Evolutionary conservation across 1,140 invertebrate species (phyloP).

Genomic region (Oreohelix idahoensis): DNA sequence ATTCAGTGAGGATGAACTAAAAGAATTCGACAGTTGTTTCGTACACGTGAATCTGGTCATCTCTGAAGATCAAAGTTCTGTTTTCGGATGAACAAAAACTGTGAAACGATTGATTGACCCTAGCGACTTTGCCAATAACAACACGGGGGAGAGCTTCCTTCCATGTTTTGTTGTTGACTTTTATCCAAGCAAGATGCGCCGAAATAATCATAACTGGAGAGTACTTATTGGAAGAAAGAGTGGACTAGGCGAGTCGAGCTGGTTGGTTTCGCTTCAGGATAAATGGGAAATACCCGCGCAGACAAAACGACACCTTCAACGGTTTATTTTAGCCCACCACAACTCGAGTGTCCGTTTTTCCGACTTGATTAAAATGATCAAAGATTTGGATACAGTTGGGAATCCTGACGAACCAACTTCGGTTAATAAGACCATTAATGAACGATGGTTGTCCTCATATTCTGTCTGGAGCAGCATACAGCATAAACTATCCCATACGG

Average conservation of each 20-base stretch:
- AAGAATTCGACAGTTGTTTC: background rate
- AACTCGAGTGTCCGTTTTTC: background rate
- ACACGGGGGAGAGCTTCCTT: background rate
- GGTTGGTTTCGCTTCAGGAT: background rate
- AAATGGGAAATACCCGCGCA: background rate
- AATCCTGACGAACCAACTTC: no score
- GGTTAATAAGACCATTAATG: background rate
- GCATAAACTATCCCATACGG: background rate
- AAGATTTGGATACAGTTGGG: background rate
- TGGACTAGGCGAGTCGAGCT: background rate
- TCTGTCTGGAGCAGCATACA: background rate
- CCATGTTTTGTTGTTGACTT: background rate
- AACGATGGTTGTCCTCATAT: background rate
- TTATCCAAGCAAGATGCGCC: background rate
- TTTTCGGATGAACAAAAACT: background rate
- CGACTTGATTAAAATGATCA: background rate
- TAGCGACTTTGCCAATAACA: background rate
- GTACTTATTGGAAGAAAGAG: background rate
- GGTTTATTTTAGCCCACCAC: background rate
- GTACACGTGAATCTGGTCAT: background rate
- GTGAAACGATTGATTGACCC: background rate
- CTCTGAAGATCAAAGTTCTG: background rate
- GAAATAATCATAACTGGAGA: background rate
- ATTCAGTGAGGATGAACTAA: background rate
- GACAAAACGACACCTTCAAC: constrained; percentile 8